phyloP scores from a whole-genome alignment of 2,888 invertebrate species.

The Lumbricus terrestris region DNA sequence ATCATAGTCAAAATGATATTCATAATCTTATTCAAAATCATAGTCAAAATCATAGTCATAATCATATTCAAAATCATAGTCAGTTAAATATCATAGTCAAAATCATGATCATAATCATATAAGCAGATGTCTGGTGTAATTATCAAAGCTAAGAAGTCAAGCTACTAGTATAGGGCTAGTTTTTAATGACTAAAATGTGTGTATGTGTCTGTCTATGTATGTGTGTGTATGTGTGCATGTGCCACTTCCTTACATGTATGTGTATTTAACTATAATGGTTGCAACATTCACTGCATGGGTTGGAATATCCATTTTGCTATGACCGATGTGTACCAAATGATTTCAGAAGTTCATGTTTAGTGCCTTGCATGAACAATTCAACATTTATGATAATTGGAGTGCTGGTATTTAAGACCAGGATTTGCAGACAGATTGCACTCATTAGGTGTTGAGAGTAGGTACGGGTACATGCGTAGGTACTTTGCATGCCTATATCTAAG shows the following conservation, averaged over 20 bases:
- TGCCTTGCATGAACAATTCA: neutral
- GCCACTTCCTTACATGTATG: neutral
- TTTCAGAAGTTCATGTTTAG: neutral
- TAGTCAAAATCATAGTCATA: no score
- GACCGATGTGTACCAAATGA: neutral
- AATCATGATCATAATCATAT: no score
- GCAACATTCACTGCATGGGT: neutral
- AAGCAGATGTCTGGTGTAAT: no score
- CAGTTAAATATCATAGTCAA: no score
- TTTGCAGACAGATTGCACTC: neutral
- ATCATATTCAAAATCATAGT: no score
- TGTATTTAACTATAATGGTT: neutral
- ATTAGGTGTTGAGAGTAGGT: neutral
- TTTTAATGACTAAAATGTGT: no score
- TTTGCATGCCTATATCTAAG: neutral
- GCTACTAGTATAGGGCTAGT: no score
- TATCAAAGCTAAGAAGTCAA: no score
- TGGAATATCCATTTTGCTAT: neutral
- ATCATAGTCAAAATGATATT: no score
- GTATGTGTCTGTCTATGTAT: no score
- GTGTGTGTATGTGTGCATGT: no score
- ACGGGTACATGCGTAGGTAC: neutral
- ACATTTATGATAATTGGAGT: neutral
- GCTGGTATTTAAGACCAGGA: neutral
- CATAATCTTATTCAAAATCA: no score